These are phyloP conservation scores for Psilopsiagon aymara DNA, from an alignment of 2,113 vertebrate species.

Conservation along the genomic window DNA sequence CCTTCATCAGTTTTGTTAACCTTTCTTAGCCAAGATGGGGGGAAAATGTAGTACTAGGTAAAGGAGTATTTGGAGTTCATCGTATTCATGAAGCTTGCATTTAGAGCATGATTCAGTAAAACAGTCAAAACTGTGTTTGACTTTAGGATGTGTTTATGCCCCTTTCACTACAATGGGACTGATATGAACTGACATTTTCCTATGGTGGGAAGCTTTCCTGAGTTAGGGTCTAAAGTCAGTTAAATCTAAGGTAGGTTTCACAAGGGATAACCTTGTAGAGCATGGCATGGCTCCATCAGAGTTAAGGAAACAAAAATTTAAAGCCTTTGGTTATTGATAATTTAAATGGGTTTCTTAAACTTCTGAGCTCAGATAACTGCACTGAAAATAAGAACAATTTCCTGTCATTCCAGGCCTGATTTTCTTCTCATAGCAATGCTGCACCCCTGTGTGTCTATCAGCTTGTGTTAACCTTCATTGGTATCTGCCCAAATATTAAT, in stretches of 20 bases:
- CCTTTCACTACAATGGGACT: not conserved
- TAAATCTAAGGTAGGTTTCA: not conserved
- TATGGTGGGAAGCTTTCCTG: not conserved
- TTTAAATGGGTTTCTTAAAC: not conserved
- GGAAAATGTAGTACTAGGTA: not conserved
- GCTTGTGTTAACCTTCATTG: not conserved
- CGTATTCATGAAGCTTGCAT: not conserved
- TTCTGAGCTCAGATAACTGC: not conserved
- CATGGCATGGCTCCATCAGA: not conserved
- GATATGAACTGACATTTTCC: not conserved
- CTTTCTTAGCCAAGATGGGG: not conserved
- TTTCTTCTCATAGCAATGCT: not conserved
- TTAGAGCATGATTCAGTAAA: not conserved
- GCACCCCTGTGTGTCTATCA: not conserved
- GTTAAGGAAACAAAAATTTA: not conserved
- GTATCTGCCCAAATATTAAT: not conserved
- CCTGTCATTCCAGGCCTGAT: not conserved
- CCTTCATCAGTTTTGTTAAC: constrained; percentile 50
- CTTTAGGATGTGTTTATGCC: not conserved
- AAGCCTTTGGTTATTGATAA: not conserved
- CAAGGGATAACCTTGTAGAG: not conserved
- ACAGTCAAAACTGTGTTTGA: not conserved
- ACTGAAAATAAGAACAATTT: not conserved
- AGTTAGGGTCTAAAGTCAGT: not conserved
- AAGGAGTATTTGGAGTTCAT: not conserved